These are phyloP conservation scores for Elaphurus davidianus DNA, from an alignment of 2,113 vertebrate species.

Conservation along the genomic window DNA sequence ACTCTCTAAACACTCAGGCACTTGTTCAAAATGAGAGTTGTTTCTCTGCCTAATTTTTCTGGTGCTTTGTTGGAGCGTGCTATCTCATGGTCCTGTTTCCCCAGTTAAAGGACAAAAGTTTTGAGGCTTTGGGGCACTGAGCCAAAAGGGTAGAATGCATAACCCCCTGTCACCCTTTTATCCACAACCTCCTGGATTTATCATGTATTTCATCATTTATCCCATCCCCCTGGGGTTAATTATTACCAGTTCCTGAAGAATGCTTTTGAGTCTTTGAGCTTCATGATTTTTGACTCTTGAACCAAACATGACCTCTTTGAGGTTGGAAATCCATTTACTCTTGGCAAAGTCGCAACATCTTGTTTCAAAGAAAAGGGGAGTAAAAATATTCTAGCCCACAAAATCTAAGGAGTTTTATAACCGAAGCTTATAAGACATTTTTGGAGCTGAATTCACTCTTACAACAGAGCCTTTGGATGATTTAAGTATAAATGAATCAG, in stretches of 20 bases:
- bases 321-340: conserved; percentile 71
- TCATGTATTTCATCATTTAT: conserved; percentile 13
- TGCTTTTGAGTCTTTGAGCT: conserved; percentile 50
- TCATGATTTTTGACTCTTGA: conserved; percentile 67
- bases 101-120: conserved; percentile 42
- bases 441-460: conserved; percentile 69
- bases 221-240: conserved; percentile 29
- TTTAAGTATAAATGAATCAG: conserved; percentile 73
- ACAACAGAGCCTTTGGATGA: conserved; percentile 67
- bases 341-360: conserved; percentile 69
- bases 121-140: conserved; percentile 21
- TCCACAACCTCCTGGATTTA: conserved; percentile 33
- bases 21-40: conserved; percentile 26
- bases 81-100: conserved; percentile 15
- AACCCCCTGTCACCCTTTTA: neutral
- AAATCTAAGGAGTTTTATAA: conserved; percentile 69
- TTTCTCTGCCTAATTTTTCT: neutral
- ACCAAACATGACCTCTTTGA: conserved; percentile 66
- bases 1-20: conserved; percentile 17
- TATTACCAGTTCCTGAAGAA: conserved; percentile 56
- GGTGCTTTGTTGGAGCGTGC: neutral
- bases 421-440: conserved; percentile 67
- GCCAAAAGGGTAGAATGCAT: conserved; percentile 42
- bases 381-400: conserved; percentile 56
- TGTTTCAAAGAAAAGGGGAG: conserved; percentile 67